Evolutionary conservation across 2,797 vertebrate species (phyloP), one percentile per base, ranked within the genome.

Genomic region (Streptopelia turtur): DNA sequence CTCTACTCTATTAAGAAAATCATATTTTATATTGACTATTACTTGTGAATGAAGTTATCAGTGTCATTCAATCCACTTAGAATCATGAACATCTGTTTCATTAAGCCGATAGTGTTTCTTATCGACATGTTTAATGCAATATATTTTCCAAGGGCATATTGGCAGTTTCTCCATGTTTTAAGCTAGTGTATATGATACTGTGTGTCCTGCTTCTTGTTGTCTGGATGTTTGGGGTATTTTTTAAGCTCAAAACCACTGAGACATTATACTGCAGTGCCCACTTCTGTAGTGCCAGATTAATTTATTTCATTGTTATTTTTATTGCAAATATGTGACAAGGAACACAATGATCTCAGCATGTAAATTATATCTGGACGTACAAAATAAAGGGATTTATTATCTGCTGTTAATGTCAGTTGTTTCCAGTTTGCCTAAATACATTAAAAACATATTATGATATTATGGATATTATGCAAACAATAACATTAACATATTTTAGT

Each of bases 361-460:
- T 93, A 96, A 97, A 97, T 97, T 97, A 94, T 95, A 94, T 72
- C 63, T 94, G 90, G 84, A 93, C 8, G 0, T 30, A 65, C 43
- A 85, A 94, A 97, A 88, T 96, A 97, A 96, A 92, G 43, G 55
- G 85, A 97, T 97, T 96, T 97, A 88, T 97, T 97, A 95, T 96
- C 92, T 94, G 65, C 80, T 95, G 75, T 97, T 98, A 97, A 97
- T 97, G 91, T 89, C 95, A 87, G 61, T 93, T 94, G 69, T 92
- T 97, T 98, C 81, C 79, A 94, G 60, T 95, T 97, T 97, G 92
- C 77, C 94, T 96, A 97, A 97, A 94, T 95, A 96, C 95, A 98
- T 98, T 98, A 97, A 98, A 98, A 98, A 95, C 64, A 93, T 97
- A 97, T 97, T 97, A 96, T 83, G 68, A 91, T 95, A 97, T 95